Percentiles rank a stretch among this genome's conserved stretches.
Conservation (phyloP, 2,888 invertebrate genomes). For the Melanotus villosus region DNA sequence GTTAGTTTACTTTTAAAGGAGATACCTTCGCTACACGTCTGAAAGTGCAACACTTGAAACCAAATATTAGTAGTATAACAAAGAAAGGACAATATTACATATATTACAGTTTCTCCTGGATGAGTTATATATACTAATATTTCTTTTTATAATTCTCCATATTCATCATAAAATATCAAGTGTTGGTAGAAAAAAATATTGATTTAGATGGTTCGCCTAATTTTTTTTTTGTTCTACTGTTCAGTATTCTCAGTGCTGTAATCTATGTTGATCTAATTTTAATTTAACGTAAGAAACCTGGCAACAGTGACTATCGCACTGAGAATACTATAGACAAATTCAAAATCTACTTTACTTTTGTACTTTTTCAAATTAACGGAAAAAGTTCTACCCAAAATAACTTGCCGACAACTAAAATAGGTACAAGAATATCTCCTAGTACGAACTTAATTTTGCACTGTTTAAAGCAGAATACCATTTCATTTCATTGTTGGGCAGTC, state of each 20-base stretch:
- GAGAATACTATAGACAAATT: no score
- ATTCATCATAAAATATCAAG: constrained; percentile 39
- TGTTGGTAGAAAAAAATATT: constrained; percentile 33
- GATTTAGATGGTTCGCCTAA: not conserved
- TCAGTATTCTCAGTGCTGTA: not conserved
- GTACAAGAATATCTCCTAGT: no score
- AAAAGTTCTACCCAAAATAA: no score
- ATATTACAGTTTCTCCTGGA: constrained; percentile 34
- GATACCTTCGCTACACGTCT: constrained; percentile 48
- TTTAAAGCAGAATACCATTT: no score
- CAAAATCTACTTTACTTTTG: no score
- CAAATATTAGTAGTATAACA: constrained; percentile 43
- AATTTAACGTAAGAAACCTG: no score
- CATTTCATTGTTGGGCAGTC: no score
- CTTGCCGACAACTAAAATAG: no score
- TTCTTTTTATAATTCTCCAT: constrained; percentile 3
- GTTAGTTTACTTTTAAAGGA: constrained; percentile 46
- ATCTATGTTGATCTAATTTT: no score
- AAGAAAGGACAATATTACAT: constrained; percentile 19
- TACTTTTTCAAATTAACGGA: no score
- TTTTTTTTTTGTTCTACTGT: not conserved
- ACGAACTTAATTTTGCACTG: no score
- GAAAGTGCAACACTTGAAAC: constrained; percentile 46
- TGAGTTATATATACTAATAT: constrained; percentile 40
- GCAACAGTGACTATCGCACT: no score